phyloP scores from a whole-genome alignment of 2,888 invertebrate genomes.

The Drosophila vallismaia region DNA sequence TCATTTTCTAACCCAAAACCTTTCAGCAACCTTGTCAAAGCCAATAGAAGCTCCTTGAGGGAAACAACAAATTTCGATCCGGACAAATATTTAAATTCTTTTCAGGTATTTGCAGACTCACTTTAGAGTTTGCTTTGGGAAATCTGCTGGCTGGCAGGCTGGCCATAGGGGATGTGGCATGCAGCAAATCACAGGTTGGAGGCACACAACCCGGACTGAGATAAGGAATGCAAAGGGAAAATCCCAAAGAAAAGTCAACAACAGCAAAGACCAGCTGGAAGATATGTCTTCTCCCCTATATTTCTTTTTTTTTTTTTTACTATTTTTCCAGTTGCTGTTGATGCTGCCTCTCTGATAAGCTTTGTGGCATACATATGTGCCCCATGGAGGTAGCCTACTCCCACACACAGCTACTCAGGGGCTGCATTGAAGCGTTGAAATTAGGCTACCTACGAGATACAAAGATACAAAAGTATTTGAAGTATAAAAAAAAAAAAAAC shows the following conservation, averaged over 20 bases:
- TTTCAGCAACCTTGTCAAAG: background rate
- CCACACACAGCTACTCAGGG: slow-evolving; percentile 21
- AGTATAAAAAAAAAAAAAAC: background rate
- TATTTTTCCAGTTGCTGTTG: slow-evolving; percentile 42
- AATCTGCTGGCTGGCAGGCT: slow-evolving; percentile 20
- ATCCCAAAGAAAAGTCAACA: slow-evolving; percentile 15
- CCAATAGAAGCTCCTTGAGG: background rate
- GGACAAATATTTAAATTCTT: slow-evolving; percentile 34
- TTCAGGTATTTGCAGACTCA: slow-evolving; percentile 32
- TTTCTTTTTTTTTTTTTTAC: background rate
- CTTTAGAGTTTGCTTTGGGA: slow-evolving; percentile 52
- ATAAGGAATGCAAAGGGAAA: slow-evolving; percentile 20
- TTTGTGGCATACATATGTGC: slow-evolving; percentile 39
- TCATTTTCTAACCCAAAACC: background rate
- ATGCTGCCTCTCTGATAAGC: slow-evolving; percentile 70
- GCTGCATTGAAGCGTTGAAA: slow-evolving; percentile 79
- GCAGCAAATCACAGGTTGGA: slow-evolving; percentile 18
- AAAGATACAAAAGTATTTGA: slow-evolving; percentile 4
- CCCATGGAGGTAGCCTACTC: slow-evolving; percentile 1
- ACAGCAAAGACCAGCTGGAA: background rate
- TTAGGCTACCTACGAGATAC: slow-evolving; percentile 71
- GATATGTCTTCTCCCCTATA: slow-evolving; percentile 28
- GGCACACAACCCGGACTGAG: slow-evolving; percentile 1
- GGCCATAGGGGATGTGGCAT: slow-evolving; percentile 1
- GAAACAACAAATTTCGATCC: background rate